Evolutionary conservation across 2,113 vertebrate genomes (phyloP).

Genomic region (Equus quagga): DNA sequence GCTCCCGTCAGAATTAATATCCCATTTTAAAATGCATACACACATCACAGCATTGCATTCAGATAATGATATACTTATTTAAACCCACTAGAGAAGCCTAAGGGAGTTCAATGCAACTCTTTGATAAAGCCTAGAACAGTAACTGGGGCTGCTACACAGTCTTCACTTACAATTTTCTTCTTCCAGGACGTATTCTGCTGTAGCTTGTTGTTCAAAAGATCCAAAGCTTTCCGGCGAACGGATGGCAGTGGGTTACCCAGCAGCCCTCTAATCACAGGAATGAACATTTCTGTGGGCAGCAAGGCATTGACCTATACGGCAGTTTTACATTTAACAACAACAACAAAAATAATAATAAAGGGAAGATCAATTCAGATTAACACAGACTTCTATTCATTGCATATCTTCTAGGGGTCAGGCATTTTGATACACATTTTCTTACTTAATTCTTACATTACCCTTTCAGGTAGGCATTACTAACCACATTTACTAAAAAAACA

Average conservation of each 20-base stretch:
- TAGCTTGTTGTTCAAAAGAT: slow-evolving; percentile 97
- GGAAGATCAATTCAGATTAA: not conserved
- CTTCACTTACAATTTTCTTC: slow-evolving; percentile 88
- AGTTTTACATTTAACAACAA: not conserved
- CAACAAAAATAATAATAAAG: not conserved
- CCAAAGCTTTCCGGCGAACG: slow-evolving; percentile 96
- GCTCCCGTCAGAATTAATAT: not conserved
- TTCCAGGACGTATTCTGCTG: slow-evolving; percentile 91
- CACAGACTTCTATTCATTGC: not conserved
- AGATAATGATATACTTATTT: not conserved
- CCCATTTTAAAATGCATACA: not conserved
- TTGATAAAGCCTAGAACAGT: not conserved
- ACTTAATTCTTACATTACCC: not conserved
- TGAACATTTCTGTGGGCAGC: slow-evolving; percentile 95
- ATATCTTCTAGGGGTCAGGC: not conserved
- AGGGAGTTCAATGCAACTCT: not conserved
- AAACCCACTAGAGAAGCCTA: not conserved
- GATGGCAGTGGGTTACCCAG: slow-evolving; percentile 92
- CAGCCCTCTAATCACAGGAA: slow-evolving; percentile 93
- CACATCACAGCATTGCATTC: not conserved
- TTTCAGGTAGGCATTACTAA: not conserved
- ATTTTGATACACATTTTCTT: not conserved
- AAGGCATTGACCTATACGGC: slow-evolving; percentile 93
- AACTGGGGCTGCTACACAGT: accelerated
- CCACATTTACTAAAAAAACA: not conserved